These are phyloP conservation scores for Spondyliosoma cantharus DNA, from an alignment of 2,797 vertebrate genomes.

Conservation along the genomic window DNA sequence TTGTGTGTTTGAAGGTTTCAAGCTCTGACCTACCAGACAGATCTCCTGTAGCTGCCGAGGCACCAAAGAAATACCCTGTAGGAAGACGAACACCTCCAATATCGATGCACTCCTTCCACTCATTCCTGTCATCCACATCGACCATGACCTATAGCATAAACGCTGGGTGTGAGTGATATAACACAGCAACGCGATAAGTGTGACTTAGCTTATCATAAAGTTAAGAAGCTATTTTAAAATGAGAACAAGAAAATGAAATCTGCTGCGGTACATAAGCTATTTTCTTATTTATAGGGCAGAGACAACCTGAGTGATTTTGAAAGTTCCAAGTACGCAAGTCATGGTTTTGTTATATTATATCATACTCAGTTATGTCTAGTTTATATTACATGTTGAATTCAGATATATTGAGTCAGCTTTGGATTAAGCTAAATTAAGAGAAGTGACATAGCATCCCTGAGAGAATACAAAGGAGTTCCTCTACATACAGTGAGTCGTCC, in stretches of 20 bases:
- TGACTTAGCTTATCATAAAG: neutral
- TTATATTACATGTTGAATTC: no score
- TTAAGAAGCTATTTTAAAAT: neutral
- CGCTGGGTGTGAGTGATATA: neutral
- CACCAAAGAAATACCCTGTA: conserved; percentile 96
- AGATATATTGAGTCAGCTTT: neutral
- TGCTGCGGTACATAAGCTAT: no score
- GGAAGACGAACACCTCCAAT: conserved; percentile 94
- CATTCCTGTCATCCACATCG: conserved; percentile 93
- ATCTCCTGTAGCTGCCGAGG: conserved; percentile 96
- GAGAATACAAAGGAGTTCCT: neutral
- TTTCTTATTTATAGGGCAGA: no score
- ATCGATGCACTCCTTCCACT: conserved; percentile 98
- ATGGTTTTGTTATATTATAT: no score
- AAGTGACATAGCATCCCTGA: neutral
- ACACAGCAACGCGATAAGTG: neutral
- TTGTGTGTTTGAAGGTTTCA: neutral
- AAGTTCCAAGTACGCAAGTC: no score
- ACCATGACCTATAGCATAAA: conserved; percentile 89
- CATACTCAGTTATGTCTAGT: no score
- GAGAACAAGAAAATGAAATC: neutral
- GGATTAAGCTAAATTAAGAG: neutral
- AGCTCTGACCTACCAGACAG: conserved; percentile 87
- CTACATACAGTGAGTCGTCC: conserved; percentile 92
- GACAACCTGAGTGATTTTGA: no score